Evolutionary conservation across 2,113 vertebrate species (phyloP).

Genomic region (Zosterops lateralis): DNA sequence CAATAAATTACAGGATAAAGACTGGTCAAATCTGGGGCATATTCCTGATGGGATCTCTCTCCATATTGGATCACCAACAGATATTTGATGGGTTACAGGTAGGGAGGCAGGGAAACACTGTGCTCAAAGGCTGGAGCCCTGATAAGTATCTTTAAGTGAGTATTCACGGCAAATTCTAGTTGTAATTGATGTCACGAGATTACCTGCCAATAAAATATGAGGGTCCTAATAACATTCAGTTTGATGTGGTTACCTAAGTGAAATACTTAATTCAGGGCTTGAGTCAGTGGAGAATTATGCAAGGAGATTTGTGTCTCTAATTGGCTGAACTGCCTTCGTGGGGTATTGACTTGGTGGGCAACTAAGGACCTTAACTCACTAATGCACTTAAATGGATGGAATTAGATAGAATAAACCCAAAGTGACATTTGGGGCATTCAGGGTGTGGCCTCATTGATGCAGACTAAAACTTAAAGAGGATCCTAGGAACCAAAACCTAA

Average conservation of each 20-base stretch:
- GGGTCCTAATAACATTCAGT: neutral
- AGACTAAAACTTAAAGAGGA: neutral
- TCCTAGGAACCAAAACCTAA: neutral
- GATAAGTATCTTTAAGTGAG: neutral
- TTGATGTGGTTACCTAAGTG: neutral
- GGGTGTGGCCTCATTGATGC: neutral
- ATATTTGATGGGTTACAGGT: neutral
- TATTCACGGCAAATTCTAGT: neutral
- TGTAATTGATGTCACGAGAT: neutral
- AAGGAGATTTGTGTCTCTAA: neutral
- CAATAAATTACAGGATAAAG: neutral
- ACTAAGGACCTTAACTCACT: neutral
- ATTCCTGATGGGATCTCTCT: neutral
- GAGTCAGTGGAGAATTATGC: neutral
- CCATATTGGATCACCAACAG: neutral
- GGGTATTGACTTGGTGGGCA: neutral
- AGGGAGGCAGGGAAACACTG: neutral
- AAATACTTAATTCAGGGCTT: neutral
- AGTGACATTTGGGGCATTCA: neutral
- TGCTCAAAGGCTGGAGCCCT: neutral
- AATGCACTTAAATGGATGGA: neutral
- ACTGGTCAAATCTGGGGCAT: neutral
- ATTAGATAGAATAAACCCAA: neutral
- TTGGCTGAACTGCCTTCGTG: neutral
- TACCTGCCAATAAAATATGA: neutral